Evolutionary conservation across 2,888 invertebrate genomes (phyloP), one percentile per base, ranked within the genome.

Genomic region (Lycocerus yunnanus): DNA sequence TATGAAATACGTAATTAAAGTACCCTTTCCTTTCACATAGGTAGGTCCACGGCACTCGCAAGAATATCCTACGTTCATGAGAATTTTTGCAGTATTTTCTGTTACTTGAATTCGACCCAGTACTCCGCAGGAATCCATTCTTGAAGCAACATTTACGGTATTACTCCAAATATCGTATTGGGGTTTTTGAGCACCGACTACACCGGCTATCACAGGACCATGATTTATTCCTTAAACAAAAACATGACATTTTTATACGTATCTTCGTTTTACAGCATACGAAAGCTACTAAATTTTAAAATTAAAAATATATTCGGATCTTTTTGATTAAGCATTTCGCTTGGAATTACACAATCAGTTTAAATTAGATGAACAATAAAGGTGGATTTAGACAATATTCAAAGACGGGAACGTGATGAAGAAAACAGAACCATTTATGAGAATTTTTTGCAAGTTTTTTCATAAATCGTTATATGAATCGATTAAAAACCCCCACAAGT

Each of bases 151-250:
- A 85, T 98, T 98, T 14, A 99, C 99, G 0, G 98, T 98, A 87
- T 99, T 98, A 13, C 98, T 97, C 98, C 98, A 99, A 81, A 99
- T 98, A 85, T 99, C 98, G 87, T 98, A 98, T 87, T 98, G 98
- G 0, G 98, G 98, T 85, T 98, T 98, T 86, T 98, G 97, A 0
- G 98, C 98, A 0, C 98, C 98, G 18, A 98, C 97, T 15, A 98
- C 98, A 0, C 98, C 98, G 0, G 98, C 98, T 85, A 98, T 97
- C 18, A 98, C 97, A 0, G 96, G 94, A 0, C 97, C 97, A 85
- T 95, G 95, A 85, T 93, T 95, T 69, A 97, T 86, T 76, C 97
- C 96, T 96, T 43, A 5, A 43, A 43, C 43, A 43, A 43, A 43
- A 43, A n/a, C n/a, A 6, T n/a, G 6, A n/a, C 43, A 43, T 6